These are phyloP conservation scores for Bursaphelenchus mucronatus DNA, from an alignment of 1,140 invertebrate species.

Conservation along the genomic window DNA sequence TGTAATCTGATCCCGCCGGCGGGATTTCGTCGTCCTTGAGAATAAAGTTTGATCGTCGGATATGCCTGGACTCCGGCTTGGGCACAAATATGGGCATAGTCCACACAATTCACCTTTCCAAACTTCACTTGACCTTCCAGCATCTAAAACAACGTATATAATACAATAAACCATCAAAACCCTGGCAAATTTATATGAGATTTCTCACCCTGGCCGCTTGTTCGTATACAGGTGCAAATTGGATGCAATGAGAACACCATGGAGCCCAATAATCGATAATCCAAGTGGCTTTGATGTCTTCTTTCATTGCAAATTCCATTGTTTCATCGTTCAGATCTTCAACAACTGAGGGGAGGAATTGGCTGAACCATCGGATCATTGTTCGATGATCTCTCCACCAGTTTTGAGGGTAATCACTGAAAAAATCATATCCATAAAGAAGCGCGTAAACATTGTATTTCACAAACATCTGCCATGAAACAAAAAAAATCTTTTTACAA, in stretches of 20 bases:
- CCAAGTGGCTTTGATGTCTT: constrained; percentile 79
- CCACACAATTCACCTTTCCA: constrained; percentile 58
- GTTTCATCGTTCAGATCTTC: constrained; percentile 41
- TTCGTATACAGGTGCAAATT: constrained; percentile 58
- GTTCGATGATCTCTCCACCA: constrained; percentile 60
- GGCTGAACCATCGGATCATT: constrained; percentile 51
- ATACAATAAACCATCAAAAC: constrained; percentile 7
- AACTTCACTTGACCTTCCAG: constrained; percentile 53
- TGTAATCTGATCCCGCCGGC: constrained; percentile 9
- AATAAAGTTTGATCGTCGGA: constrained; percentile 33
- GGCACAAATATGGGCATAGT: constrained; percentile 31
- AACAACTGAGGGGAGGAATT: constrained; percentile 52
- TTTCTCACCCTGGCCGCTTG: constrained; percentile 47
- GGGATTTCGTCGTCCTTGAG: constrained; percentile 5
- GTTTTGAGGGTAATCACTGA: constrained; percentile 53
- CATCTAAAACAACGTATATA: constrained; percentile 34
- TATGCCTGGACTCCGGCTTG: constrained; percentile 32
- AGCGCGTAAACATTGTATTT: neutral
- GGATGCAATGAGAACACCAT: constrained; percentile 58
- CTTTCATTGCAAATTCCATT: constrained; percentile 27
- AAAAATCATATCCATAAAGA: constrained; percentile 20
- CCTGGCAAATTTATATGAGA: constrained; percentile 25
- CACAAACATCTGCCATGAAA: neutral
- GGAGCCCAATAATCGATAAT: constrained; percentile 95
- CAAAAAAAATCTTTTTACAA: neutral